These are phyloP conservation scores for Monopis laevigella DNA, from an alignment of 2,888 invertebrate species.

Conservation along the genomic window DNA sequence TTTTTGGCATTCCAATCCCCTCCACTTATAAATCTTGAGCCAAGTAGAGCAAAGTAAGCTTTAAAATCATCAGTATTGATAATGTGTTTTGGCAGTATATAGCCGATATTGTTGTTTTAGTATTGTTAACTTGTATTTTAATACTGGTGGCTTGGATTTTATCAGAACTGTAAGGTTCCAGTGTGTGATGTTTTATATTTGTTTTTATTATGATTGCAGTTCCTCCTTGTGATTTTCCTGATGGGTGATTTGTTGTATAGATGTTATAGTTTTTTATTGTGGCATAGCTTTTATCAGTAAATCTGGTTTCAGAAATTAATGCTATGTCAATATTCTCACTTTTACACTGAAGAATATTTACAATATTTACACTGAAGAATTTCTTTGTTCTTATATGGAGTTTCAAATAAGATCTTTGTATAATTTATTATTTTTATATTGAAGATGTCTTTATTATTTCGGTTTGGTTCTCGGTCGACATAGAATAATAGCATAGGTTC, in stretches of 20 bases:
- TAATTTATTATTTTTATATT: too few species aligned
- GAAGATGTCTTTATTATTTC: too few species aligned
- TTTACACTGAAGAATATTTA: too few species aligned
- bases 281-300: slow-evolving; percentile 18
- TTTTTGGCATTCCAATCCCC: slow-evolving; percentile 23
- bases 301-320: slow-evolving; percentile 20
- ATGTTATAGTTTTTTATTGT: slow-evolving; percentile 11
- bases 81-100: slow-evolving; percentile 16
- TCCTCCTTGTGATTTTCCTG: slow-evolving; percentile 21
- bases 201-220: slow-evolving; percentile 19
- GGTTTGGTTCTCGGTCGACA: too few species aligned
- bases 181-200: slow-evolving; percentile 18
- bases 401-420: too few species aligned
- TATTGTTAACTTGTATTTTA: slow-evolving; percentile 9
- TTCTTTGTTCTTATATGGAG: too few species aligned
- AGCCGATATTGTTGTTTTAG: slow-evolving; percentile 13
- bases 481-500: too few species aligned
- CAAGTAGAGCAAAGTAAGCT: slow-evolving; percentile 17
- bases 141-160: slow-evolving; percentile 18
- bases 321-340: slow-evolving; percentile 17
- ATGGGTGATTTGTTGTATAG: slow-evolving; percentile 18
- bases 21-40: slow-evolving; percentile 16
- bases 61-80: slow-evolving; percentile 15
- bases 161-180: slow-evolving; percentile 14
- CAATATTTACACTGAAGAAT: too few species aligned